Evolutionary conservation across 2,888 invertebrate species (phyloP).

Genomic region (Rotaria sp.): DNA sequence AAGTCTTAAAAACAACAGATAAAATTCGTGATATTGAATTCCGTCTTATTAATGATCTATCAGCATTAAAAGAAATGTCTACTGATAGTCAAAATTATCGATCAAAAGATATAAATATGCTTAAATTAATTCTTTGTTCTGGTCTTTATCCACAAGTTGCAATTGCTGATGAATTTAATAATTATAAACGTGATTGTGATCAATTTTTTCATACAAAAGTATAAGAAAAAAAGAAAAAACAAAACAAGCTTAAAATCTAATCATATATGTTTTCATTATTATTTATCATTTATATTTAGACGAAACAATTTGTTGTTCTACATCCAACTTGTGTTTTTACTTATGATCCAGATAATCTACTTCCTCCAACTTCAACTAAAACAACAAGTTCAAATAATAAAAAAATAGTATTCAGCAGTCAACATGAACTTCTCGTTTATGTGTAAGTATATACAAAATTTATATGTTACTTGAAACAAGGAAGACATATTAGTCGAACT

Average conservation of each 20-base stretch:
- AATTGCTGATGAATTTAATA: slow-evolving; percentile 85
- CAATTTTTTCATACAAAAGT: slow-evolving; percentile 57
- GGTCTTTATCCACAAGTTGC: slow-evolving; percentile 91
- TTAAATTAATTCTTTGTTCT: slow-evolving; percentile 70
- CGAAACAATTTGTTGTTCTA: slow-evolving; percentile 78
- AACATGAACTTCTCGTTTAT: slow-evolving; percentile 78
- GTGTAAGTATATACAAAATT: slow-evolving; percentile 62
- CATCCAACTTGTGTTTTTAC: slow-evolving; percentile 85
- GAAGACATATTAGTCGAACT: too few species aligned
- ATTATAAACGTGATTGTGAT: slow-evolving; percentile 66
- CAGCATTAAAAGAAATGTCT: slow-evolving; percentile 53
- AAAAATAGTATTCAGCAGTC: slow-evolving; percentile 60
- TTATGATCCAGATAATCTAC: slow-evolving; percentile 70
- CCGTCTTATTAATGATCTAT: slow-evolving; percentile 68
- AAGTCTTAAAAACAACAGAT: slow-evolving; percentile 63
- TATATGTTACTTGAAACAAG: too few species aligned
- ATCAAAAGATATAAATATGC: slow-evolving; percentile 47
- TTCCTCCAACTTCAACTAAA: slow-evolving; percentile 57
- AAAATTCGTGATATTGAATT: slow-evolving; percentile 78
- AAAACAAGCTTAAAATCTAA: too few species aligned
- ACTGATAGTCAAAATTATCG: slow-evolving; percentile 20
- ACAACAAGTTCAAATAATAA: slow-evolving; percentile 38
- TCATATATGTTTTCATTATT: too few species aligned
- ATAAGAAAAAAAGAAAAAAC: not conserved
- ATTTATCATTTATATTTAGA: slow-evolving; percentile 58